A percentile compares a stretch with the other conserved stretches of the same genome.
These are phyloP conservation scores for Sylvilagus bachmani DNA, from an alignment of 2,113 vertebrate species.

Conservation along the genomic window DNA sequence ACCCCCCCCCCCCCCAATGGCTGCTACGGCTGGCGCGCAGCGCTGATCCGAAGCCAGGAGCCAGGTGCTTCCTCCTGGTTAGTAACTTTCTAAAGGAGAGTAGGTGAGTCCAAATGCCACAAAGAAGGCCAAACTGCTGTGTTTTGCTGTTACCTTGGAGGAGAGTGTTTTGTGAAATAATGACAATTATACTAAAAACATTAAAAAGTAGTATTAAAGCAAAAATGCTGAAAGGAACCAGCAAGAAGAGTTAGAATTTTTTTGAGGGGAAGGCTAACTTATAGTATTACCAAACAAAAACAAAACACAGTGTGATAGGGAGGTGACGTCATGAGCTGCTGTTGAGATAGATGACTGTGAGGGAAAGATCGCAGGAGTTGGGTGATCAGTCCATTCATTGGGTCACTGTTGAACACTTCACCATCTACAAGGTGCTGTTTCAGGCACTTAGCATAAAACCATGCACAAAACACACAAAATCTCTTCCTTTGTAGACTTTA, in stretches of 20 bases:
- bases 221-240: not conserved
- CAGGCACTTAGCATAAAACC: not conserved
- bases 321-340: not conserved
- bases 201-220: not conserved
- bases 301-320: not conserved
- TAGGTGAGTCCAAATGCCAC: not conserved
- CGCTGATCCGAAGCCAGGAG: too few species aligned
- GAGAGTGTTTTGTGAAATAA: not conserved
- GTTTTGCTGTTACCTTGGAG: not conserved
- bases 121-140: not conserved
- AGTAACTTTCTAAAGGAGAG: slow-evolving; percentile 1
- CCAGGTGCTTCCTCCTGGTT: too few species aligned
- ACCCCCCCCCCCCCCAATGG: too few species aligned
- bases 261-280: not conserved
- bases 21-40: too few species aligned
- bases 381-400: not conserved
- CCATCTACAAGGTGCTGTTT: not conserved
- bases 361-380: not conserved
- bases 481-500: not conserved
- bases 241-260: not conserved
- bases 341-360: not conserved
- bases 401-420: not conserved
- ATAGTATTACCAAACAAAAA: not conserved
- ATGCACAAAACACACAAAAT: not conserved
- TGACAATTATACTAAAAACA: not conserved